Conservation (phyloP, 2,888 invertebrate species). For the Scaptomyza cyrtandrae region DNA sequence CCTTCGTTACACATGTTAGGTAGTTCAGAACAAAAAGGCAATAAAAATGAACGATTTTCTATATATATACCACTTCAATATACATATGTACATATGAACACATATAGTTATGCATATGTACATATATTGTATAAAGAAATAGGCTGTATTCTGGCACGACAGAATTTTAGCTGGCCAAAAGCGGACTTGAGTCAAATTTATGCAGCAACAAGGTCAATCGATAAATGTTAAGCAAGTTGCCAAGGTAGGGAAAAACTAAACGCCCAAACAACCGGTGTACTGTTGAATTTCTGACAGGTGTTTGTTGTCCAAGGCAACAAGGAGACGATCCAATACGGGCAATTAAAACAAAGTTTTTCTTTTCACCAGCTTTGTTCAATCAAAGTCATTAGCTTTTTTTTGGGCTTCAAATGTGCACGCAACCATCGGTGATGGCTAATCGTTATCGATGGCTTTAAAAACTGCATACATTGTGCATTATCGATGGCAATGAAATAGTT, state of each 20-base stretch:
- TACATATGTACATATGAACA: not conserved
- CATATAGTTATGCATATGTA: too few species aligned
- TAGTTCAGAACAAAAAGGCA: conserved; percentile 34
- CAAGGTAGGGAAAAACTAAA: conserved; percentile 63
- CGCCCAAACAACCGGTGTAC: conserved; percentile 63
- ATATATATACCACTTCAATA: not conserved
- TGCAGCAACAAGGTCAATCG: conserved; percentile 79
- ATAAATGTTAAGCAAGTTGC: conserved; percentile 69
- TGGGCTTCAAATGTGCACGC: conserved; percentile 49
- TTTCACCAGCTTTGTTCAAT: conserved; percentile 52
- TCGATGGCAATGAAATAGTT: conserved; percentile 70
- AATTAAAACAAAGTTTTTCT: conserved; percentile 50
- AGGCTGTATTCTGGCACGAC: conserved; percentile 37
- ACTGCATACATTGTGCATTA: conserved; percentile 37
- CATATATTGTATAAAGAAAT: conserved; percentile 8
- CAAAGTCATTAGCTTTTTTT: conserved; percentile 32
- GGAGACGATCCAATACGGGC: not conserved
- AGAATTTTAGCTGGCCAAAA: conserved; percentile 29
- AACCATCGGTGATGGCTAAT: conserved; percentile 29
- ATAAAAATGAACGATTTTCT: conserved; percentile 33
- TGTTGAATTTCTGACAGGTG: conserved; percentile 65
- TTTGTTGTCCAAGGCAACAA: conserved; percentile 66
- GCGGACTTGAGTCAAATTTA: conserved; percentile 63
- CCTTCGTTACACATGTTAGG: conserved; percentile 13
- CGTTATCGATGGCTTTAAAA: conserved; percentile 46